Conservation (phyloP, 2,888 invertebrate genomes). For the Xestia sexstrigata region DNA sequence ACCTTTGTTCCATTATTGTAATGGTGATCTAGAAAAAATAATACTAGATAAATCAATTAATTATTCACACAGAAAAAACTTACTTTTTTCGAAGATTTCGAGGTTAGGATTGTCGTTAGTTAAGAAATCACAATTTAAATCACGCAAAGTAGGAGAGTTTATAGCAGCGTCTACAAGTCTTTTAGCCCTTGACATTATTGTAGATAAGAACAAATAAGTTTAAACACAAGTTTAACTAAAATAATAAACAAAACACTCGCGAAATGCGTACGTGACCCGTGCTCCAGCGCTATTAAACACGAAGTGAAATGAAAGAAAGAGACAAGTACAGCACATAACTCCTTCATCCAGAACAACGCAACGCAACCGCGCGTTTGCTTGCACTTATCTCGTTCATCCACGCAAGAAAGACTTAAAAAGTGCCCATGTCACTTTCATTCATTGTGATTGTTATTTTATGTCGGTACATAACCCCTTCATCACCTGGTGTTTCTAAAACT, state of each 20-base stretch:
- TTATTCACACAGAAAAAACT: constrained; percentile 48
- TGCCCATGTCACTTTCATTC: constrained; percentile 11
- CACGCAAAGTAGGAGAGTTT: constrained; percentile 33
- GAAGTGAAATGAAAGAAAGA: constrained; percentile 12
- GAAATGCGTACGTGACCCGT: constrained; percentile 10
- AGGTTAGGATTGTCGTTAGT: constrained; percentile 15
- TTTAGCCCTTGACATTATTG: constrained; percentile 38
- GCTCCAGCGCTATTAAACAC: constrained; percentile 6
- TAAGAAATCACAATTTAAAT: constrained; percentile 34
- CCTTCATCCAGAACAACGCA: constrained; percentile 14
- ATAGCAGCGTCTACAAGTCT: constrained; percentile 31
- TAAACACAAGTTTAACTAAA: constrained; percentile 15
- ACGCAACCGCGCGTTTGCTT: constrained; percentile 8
- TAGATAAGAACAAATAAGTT: constrained; percentile 27
- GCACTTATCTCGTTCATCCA: constrained; percentile 24
- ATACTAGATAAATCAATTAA: constrained; percentile 50
- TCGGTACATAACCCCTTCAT: constrained; percentile 22
- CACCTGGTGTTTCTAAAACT: constrained; percentile 27
- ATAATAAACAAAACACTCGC: constrained; percentile 15
- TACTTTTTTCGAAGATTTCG: constrained; percentile 16
- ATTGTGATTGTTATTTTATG: constrained; percentile 17
- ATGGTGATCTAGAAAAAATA: constrained; percentile 56
- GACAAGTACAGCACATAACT: constrained; percentile 11
- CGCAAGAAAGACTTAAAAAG: constrained; percentile 20
- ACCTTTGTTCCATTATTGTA: constrained; percentile 26